These are phyloP conservation scores for Hippotragus niger DNA, from an alignment of 2,113 vertebrate species.

Conservation along the genomic window DNA sequence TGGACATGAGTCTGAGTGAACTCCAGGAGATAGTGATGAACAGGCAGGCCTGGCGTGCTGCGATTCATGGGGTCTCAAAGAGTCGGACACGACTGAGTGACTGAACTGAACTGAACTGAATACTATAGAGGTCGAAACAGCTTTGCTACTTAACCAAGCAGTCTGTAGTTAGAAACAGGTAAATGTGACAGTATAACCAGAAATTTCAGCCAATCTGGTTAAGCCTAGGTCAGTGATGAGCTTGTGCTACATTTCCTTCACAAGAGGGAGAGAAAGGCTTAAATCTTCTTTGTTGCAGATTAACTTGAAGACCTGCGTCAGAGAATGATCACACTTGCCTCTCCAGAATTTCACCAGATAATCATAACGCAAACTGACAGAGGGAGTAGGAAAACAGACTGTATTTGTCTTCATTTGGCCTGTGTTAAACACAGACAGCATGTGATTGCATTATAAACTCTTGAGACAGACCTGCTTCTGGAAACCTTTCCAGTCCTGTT, in stretches of 20 bases:
- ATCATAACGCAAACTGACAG: not conserved
- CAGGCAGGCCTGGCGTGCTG: too few relatives aligned
- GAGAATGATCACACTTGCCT: not conserved
- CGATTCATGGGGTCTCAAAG: too few relatives aligned
- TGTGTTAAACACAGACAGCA: conserved; percentile 38
- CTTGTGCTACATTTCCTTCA: not conserved
- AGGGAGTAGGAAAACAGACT: not conserved
- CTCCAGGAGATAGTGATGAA: too few relatives aligned
- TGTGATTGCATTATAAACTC: conserved; percentile 35
- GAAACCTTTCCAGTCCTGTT: conserved; percentile 31
- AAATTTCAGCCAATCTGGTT: not conserved
- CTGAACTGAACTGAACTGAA: not conserved
- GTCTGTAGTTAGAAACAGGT: not conserved
- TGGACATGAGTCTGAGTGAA: too few relatives aligned
- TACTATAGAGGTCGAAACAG: not conserved
- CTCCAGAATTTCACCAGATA: not conserved
- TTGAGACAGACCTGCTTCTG: conserved; percentile 57
- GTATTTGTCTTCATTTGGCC: not conserved
- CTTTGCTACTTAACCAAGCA: not conserved
- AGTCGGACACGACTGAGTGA: too few relatives aligned
- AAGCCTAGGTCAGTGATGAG: not conserved
- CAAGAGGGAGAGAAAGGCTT: not conserved
- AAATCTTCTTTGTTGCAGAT: not conserved
- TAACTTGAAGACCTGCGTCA: not conserved
- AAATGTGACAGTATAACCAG: not conserved